Conservation (phyloP, 1,140 invertebrate genomes). For the Drosophila equinoxialis region DNA sequence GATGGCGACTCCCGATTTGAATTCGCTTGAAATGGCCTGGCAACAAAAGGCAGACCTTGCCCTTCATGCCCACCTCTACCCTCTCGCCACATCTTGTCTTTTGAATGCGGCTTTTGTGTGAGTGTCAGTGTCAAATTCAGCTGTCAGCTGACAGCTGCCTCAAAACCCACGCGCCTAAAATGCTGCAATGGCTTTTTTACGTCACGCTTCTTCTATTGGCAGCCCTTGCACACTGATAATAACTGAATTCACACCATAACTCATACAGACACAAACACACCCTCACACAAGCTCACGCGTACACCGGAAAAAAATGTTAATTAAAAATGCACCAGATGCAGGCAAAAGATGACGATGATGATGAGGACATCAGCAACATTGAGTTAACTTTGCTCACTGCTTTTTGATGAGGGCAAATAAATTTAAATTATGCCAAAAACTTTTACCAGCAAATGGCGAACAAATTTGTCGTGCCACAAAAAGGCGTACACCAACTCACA, state of each 20-base stretch:
- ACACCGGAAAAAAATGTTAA: constrained; percentile 22
- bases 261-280: not conserved
- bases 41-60: constrained; percentile 7
- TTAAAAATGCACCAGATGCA: constrained; percentile 23
- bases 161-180: constrained; percentile 20
- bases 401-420: constrained; percentile 8
- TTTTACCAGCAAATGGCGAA: constrained; percentile 9
- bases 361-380: not conserved
- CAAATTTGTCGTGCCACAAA: constrained; percentile 19
- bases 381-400: not conserved
- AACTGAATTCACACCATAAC: not conserved
- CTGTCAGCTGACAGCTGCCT: constrained; percentile 16
- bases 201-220: not conserved
- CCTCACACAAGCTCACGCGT: not conserved
- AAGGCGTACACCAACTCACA: not conserved
- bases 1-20: constrained; percentile 14
- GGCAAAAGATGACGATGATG: not conserved
- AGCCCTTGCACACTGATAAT: constrained; percentile 18
- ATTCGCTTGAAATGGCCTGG: constrained; percentile 16
- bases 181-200: constrained; percentile 14
- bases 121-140: constrained; percentile 17
- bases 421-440: constrained; percentile 19
- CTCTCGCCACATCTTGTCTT: not conserved
- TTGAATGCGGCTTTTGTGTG: constrained; percentile 9
- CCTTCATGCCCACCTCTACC: not conserved